Percentiles rank a stretch among this genome's conserved stretches.
phyloP scores from a whole-genome alignment of 2,797 vertebrate species.

The Neostethus bicornis region DNA sequence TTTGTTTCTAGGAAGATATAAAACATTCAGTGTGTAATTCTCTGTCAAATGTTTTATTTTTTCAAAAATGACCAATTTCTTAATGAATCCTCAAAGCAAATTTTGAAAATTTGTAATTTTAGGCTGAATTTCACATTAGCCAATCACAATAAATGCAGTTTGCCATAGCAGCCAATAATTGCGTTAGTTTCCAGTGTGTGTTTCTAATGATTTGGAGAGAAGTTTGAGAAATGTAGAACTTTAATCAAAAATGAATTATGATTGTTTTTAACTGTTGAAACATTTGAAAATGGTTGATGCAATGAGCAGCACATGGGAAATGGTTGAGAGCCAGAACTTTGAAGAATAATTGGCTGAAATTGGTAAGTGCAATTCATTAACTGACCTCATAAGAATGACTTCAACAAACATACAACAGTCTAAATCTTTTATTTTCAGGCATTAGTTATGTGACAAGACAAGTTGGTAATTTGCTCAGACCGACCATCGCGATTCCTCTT shows the following conservation, averaged over 20 bases:
- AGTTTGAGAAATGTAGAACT: no score
- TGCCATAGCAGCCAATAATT: no score
- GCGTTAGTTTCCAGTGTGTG: no score
- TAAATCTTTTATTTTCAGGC: slow-evolving; percentile 70
- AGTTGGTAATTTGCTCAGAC: slow-evolving; percentile 95
- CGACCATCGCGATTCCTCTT: slow-evolving; percentile 89
- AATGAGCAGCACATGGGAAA: slow-evolving; percentile 94
- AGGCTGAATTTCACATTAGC: neutral
- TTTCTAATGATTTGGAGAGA: no score
- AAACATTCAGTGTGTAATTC: no score
- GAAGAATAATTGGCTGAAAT: slow-evolving; percentile 96
- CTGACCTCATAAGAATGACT: no score
- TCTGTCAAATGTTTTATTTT: neutral
- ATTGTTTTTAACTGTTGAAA: no score
- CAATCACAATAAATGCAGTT: no score
- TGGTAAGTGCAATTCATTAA: slow-evolving; percentile 73
- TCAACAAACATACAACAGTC: neutral
- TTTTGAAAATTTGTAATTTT: no score
- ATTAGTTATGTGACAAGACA: slow-evolving; percentile 93
- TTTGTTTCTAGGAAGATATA: no score
- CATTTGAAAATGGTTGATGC: slow-evolving; percentile 93
- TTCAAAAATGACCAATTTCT: no score
- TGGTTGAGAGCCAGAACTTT: slow-evolving; percentile 94
- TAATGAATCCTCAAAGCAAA: neutral
- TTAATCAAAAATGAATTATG: no score